Percentiles rank a stretch among this genome's conserved stretches.
These are phyloP conservation scores for Gonatopus flavifemur DNA, from an alignment of 1,140 invertebrate species.

Conservation along the genomic window DNA sequence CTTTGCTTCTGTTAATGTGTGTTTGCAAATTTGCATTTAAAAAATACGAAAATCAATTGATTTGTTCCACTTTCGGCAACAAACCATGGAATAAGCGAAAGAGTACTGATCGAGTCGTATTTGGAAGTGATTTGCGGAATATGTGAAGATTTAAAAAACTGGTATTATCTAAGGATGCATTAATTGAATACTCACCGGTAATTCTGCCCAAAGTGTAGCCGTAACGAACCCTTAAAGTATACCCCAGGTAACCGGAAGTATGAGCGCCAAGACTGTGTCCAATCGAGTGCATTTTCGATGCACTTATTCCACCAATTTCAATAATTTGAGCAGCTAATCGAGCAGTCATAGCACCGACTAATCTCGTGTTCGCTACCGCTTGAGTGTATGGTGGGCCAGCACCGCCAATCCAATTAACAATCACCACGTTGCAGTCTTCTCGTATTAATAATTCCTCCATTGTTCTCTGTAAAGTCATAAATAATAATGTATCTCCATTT, in stretches of 20 bases:
- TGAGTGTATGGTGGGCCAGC: constrained; percentile 86
- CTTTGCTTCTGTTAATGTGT: too few relatives aligned
- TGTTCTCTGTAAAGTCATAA: constrained; percentile 59
- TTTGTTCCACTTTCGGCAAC: too few relatives aligned
- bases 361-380: constrained; percentile 85
- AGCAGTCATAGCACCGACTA: constrained; percentile 81
- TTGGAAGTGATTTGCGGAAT: too few relatives aligned
- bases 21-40: too few relatives aligned
- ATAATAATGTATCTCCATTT: constrained; percentile 4
- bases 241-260: constrained; percentile 80
- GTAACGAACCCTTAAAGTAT: constrained; percentile 60
- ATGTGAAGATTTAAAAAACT: too few relatives aligned
- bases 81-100: too few relatives aligned
- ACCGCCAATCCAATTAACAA: constrained; percentile 83
- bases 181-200: constrained; percentile 51
- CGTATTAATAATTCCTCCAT: constrained; percentile 67
- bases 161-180: too few relatives aligned
- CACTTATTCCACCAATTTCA: constrained; percentile 39
- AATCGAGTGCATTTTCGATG: constrained; percentile 71
- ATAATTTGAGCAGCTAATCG: constrained; percentile 64
- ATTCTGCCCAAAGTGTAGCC: constrained; percentile 55
- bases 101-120: too few relatives aligned
- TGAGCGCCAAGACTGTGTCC: constrained; percentile 90
- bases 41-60: too few relatives aligned
- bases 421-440: constrained; percentile 72